Percentiles rank a stretch among this genome's conserved stretches.
These are phyloP conservation scores for Trididemnum clinides DNA, from an alignment of 23 tunicate species.

Conservation along the genomic window DNA sequence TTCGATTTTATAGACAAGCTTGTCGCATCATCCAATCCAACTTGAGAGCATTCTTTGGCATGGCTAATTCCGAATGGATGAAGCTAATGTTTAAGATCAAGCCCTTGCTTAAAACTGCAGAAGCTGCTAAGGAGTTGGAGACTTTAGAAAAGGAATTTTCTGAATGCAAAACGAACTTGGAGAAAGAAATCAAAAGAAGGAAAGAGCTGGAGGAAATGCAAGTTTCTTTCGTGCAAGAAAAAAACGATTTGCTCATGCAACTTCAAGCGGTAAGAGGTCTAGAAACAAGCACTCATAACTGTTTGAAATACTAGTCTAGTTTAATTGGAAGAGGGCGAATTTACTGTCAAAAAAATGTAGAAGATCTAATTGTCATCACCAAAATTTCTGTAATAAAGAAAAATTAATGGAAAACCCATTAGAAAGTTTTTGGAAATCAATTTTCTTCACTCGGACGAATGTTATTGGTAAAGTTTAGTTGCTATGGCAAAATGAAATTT, in stretches of 20 bases:
- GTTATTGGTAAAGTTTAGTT: no score
- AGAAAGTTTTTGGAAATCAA: no score
- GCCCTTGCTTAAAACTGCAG: constrained; percentile 94
- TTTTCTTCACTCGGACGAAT: no score
- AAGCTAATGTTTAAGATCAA: constrained; percentile 94
- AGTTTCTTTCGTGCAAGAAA: constrained; percentile 92
- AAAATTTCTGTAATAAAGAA: no score
- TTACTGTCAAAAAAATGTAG: no score
- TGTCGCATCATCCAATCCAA: constrained; percentile 86
- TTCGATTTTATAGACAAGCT: constrained; percentile 65
- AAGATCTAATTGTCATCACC: no score
- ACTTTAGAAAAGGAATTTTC: constrained; percentile 75
- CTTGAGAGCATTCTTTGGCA: constrained; percentile 83
- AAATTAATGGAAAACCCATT: no score
- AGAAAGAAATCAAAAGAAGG: constrained; percentile 83
- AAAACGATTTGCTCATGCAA: constrained; percentile 95
- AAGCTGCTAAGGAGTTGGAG: constrained; percentile 94
- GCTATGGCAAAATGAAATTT: no score
- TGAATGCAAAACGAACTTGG: constrained; percentile 83
- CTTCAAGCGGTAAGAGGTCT: constrained; percentile 90
- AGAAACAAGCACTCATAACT: no score
- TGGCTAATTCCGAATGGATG: constrained; percentile 97
- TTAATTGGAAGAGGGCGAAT: no score
- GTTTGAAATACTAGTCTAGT: no score
- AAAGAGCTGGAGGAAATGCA: constrained; percentile 95